A percentile compares a stretch with the other conserved stretches of the same genome.
Conservation (phyloP, 2,113 vertebrate genomes). For the Nematolebias whitei region DNA sequence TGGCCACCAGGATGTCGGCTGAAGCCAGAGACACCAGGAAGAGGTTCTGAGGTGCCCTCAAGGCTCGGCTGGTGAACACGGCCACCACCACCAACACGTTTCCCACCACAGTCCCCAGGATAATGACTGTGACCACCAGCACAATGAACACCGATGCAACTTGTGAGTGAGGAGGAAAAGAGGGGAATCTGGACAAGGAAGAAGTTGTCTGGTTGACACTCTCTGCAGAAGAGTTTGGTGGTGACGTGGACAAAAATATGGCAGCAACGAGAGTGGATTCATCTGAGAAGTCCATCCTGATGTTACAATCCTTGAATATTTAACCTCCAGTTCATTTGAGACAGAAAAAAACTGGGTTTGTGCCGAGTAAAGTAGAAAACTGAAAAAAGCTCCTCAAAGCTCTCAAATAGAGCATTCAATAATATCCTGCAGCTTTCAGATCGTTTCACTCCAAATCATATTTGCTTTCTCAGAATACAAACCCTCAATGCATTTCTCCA, state of each 20-base stretch:
- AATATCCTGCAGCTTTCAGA: slow-evolving; percentile 13
- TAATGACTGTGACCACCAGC: slow-evolving; percentile 79
- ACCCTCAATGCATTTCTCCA: neutral
- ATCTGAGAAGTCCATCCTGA: slow-evolving; percentile 61
- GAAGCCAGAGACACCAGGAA: slow-evolving; percentile 92
- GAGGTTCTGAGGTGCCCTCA: slow-evolving; percentile 90
- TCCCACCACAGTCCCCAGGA: slow-evolving; percentile 83
- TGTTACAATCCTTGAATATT: neutral
- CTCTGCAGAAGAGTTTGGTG: slow-evolving; percentile 64
- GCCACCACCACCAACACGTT: slow-evolving; percentile 86
- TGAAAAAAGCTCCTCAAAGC: neutral
- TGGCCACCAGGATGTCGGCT: slow-evolving; percentile 90
- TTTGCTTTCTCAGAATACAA: neutral
- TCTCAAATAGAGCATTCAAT: neutral
- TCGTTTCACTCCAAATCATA: neutral
- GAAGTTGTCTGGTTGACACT: slow-evolving; percentile 32
- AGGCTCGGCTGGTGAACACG: slow-evolving; percentile 87
- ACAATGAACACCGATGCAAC: slow-evolving; percentile 82
- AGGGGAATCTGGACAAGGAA: slow-evolving; percentile 29
- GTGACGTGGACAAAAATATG: slow-evolving; percentile 7
- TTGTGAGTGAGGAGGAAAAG: slow-evolving; percentile 78
- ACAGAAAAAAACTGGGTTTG: neutral
- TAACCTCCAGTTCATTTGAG: slow-evolving; percentile 2
- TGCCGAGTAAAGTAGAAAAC: neutral
- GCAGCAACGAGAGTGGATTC: slow-evolving; percentile 20